These are phyloP conservation scores for mouse (Mus musculus) DNA, from an alignment of 2,113 vertebrate species.

Conservation along the genomic window DNA sequence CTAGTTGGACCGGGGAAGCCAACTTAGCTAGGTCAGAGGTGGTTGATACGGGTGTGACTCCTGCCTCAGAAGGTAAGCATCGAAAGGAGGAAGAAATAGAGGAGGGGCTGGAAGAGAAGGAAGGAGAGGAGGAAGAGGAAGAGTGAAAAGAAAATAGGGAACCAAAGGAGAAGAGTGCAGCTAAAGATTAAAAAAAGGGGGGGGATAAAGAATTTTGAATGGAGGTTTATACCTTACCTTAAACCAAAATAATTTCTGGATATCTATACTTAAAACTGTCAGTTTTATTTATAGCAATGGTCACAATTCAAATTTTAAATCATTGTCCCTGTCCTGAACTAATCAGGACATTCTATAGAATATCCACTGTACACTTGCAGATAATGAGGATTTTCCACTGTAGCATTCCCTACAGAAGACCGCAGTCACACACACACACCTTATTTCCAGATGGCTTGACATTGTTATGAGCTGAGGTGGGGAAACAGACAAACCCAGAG, in stretches of 20 bases:
- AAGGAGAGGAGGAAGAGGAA: no score
- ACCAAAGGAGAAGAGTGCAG: neutral
- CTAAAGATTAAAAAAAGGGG: neutral
- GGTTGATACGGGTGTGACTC: neutral
- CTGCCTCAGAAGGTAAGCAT: neutral
- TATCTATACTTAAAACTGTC: neutral
- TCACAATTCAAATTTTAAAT: neutral
- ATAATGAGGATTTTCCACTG: neutral
- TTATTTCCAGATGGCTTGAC: neutral
- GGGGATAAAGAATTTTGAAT: neutral
- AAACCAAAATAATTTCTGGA: neutral
- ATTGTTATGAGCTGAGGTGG: neutral
- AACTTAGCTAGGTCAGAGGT: neutral
- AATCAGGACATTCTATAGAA: conserved; percentile 2
- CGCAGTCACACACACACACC: neutral
- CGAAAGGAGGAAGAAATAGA: no score
- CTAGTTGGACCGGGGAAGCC: conserved; percentile 56
- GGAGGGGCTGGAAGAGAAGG: no score
- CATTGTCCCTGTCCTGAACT: neutral
- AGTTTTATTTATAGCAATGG: neutral
- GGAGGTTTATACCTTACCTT: neutral
- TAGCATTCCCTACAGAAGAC: neutral
- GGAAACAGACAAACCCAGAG: conserved; percentile 26
- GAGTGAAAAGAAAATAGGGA: accelerated
- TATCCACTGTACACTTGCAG: neutral